Base-by-base conservation (phyloP, 2,888 invertebrate genomes). In the Ormyrus rosae region DNA sequence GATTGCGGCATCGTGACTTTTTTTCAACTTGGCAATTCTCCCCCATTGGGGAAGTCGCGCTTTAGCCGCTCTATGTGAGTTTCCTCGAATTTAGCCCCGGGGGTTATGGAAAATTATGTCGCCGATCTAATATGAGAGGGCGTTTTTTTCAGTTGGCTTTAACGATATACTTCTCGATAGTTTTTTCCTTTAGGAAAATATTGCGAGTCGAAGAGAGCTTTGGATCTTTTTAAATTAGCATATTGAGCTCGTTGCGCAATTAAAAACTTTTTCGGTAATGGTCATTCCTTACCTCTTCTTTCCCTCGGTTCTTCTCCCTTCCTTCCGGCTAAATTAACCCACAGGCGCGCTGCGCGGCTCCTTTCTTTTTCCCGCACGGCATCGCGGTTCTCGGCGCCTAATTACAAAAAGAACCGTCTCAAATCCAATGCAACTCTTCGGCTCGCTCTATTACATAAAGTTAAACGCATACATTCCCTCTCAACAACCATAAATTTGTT, bases 401-500 rank as follows among this genome's bases (percentile, higher is more conserved):
- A 81, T 81, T 74, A 61, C 78, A 61, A 74, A 78, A 78, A 64
- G 69, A 77, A 69, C 7, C 56, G 53, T 67, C 74, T 70, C 55
- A 63, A 64, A 58, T 45, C 45, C 69, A 56, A 34, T 4, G 34
- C 19, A 45, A 68, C 45, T 61, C 75, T 45, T 11, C 68, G 8
- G 19, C n/a, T 48, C 55, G 55, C 53, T 67, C 79, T 79, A 77
- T 70, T 78, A 81, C 75, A 71, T 78, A 71, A 71, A 74, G 75
- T 70, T 73, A 80, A 82, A 73, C 79, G 72, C 53, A 69, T 11
- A 55, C 77, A 61, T 74, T 71, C 60, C 60, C 71, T 81, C 68
- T 73, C 77, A 71, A 71, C 80, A 74, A 68, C 71, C 70, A 78
- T 82, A 80, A 82, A 82, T 82, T 82, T 67, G 51, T 63, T 50